Percentiles rank a stretch among this genome's conserved stretches.
phyloP scores from a whole-genome alignment of 2,888 invertebrate genomes.

The Dryadula phaetusa region DNA sequence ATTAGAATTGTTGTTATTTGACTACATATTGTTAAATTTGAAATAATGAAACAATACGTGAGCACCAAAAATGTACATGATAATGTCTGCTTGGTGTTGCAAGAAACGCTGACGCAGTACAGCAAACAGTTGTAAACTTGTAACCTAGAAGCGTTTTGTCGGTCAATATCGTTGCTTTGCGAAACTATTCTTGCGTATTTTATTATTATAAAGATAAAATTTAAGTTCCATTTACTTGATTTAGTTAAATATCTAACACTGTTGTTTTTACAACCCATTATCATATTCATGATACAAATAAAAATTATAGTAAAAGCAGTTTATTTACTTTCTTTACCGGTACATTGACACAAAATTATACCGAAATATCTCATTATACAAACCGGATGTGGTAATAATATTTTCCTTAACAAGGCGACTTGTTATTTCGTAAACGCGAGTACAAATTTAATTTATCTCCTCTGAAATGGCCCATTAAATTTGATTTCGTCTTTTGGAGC shows the following conservation, averaged over 20 bases:
- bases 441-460: slow-evolving; percentile 33
- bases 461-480: slow-evolving; percentile 31
- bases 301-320: not conserved
- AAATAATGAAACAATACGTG: slow-evolving; percentile 23
- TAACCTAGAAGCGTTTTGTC: slow-evolving; percentile 71
- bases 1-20: not conserved
- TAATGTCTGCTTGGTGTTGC: slow-evolving; percentile 29
- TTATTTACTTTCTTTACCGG: slow-evolving; percentile 10
- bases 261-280: not conserved
- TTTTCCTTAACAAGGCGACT: slow-evolving; percentile 32
- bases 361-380: slow-evolving; percentile 18
- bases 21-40: slow-evolving; percentile 6
- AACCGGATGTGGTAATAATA: slow-evolving; percentile 35
- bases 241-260: not conserved
- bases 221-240: not conserved
- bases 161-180: slow-evolving; percentile 71
- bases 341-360: slow-evolving; percentile 28
- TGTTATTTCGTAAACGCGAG: slow-evolving; percentile 29
- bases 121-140: slow-evolving; percentile 63
- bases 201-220: not conserved
- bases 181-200: slow-evolving; percentile 60
- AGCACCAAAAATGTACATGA: slow-evolving; percentile 22
- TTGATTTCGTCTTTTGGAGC: slow-evolving; percentile 34
- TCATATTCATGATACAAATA: not conserved
- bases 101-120: slow-evolving; percentile 27